Evolutionary conservation across 2,113 vertebrate genomes (phyloP), one percentile per base, ranked within the genome.

Genomic region (Colius striatus): DNA sequence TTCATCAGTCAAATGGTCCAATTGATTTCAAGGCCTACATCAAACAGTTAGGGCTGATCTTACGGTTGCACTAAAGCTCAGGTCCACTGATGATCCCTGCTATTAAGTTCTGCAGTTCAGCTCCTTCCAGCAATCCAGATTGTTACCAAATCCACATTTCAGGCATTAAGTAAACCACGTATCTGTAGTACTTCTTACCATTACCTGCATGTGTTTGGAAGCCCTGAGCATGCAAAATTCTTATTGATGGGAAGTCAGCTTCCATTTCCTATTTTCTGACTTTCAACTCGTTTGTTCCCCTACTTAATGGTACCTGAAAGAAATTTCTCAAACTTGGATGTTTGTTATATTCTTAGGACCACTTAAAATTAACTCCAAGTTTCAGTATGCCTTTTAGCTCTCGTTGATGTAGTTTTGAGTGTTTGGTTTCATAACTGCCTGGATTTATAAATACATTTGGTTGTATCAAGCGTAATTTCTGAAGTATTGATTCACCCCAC

Each of bases 181-280:
- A 66, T 4, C 5, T 55, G 45, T 6, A 47, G 10, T 43, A 55
- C 1, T 26, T 82, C 4, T 12, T 78, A 13, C 22, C 62, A 2
- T 9, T 21, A 63, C 29, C 34, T 62, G 25, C 6, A 26, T 12
- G 9, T 51, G 43, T 38, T 20, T 90, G 58, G 7, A 84, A 79
- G 9, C 27, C 13, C 0, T 0, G 16, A 66, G 14, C 6, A 26
- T 1, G 27, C 13, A 60, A 75, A 73, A 75, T 5, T 1, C 8
- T 58, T 58, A 30, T 7, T 66, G 36, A 61, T 54, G 9, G 19
- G 15, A 72, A 75, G 16, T 50, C 29, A 34, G 3, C 26, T 84
- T 8, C 11, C 6, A 16, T 25, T 48, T 67, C n/a, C 8, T 4
- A 11, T 54, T 78, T 75, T 13, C 12, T 2, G 0, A 48, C 5